Evolutionary conservation across 2,888 invertebrate genomes (phyloP), one percentile per base, ranked within the genome.

Genomic region (Cryptus armator): DNA sequence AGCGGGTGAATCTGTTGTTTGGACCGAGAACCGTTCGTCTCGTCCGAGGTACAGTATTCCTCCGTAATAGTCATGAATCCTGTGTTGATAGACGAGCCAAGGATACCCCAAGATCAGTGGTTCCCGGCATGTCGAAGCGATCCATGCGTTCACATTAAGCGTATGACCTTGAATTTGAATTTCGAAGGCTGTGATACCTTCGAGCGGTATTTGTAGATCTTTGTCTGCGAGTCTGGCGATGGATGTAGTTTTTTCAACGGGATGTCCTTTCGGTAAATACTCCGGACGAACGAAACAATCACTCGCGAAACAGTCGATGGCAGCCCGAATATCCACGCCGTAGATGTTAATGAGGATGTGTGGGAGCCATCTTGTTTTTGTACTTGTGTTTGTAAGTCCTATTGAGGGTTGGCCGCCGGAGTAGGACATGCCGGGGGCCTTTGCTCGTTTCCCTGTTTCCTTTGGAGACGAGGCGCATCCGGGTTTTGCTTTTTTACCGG

Each of bases 381-480:
- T 3, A 6, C 37, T 37, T 37, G 37, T 37, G 4, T 32, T 37
- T 2, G 71, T 71, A 1, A 71, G 7, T 1, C 71, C 56, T 71
- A 71, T 16, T 71, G n/a, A 14, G 9, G 56, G 71, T 32, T 53
- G 71, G 71, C 53, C 32, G 32, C 19, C 37, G 71, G 71, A 9
- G 37, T n/a, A 3, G 6, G 37, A 6, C 37, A 37, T 37, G 37
- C 37, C 7, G 70, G 10, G 16, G 70, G 3, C 53, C 70, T 14
- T 37, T n/a, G 5, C 3, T n/a, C 51, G 51, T 75, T 66, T 75
- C 16, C 75, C 66, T 56, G 16, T 9, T 16, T 19, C 3, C 7
- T 4, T 19, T 67, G n/a, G 5, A 37, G 5, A 9, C 37, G 37
- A 7, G 37, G 37, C 9, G 37, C 37, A 9, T 37, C 37, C 6